A percentile compares a stretch with the other conserved stretches of the same genome.
Evolutionary conservation across 2,888 invertebrate genomes (phyloP).

Genomic region (Meganola albula): DNA sequence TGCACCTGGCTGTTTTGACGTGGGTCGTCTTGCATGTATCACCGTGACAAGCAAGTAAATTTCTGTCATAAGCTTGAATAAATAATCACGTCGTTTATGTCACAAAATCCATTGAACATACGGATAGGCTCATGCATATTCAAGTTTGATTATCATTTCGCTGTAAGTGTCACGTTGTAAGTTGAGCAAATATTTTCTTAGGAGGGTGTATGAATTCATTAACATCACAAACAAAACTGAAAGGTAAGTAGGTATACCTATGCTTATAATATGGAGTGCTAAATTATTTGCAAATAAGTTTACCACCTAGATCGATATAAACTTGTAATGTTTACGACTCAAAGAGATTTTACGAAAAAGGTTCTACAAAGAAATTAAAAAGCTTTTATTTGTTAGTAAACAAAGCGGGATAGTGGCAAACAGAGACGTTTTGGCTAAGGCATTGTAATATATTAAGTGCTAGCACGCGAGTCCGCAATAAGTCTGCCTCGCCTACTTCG

Average conservation of each 20-base stretch:
- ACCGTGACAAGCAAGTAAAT: slow-evolving; percentile 67
- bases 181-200: too few species aligned
- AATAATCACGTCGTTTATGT: slow-evolving; percentile 57
- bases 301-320: too few species aligned
- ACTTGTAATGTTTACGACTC: too few species aligned
- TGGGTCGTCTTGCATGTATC: slow-evolving; percentile 71
- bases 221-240: too few species aligned
- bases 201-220: too few species aligned
- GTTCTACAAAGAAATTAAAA: slow-evolving; percentile 28
- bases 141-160: slow-evolving; percentile 37
- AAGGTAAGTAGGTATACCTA: too few species aligned
- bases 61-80: slow-evolving; percentile 62
- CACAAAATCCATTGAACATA: slow-evolving; percentile 43
- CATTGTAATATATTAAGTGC: slow-evolving; percentile 65
- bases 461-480: slow-evolving; percentile 66
- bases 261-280: too few species aligned
- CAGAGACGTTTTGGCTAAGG: slow-evolving; percentile 65
- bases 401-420: slow-evolving; percentile 54
- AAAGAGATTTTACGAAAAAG: too few species aligned
- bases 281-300: too few species aligned
- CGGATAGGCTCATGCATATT: slow-evolving; percentile 42
- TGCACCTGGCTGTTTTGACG: slow-evolving; percentile 67
- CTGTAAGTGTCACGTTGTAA: too few species aligned
- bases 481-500: slow-evolving; percentile 62
- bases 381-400: slow-evolving; percentile 56